Base-by-base conservation (phyloP, 2,113 vertebrate genomes). In the Glareola pratincola region DNA sequence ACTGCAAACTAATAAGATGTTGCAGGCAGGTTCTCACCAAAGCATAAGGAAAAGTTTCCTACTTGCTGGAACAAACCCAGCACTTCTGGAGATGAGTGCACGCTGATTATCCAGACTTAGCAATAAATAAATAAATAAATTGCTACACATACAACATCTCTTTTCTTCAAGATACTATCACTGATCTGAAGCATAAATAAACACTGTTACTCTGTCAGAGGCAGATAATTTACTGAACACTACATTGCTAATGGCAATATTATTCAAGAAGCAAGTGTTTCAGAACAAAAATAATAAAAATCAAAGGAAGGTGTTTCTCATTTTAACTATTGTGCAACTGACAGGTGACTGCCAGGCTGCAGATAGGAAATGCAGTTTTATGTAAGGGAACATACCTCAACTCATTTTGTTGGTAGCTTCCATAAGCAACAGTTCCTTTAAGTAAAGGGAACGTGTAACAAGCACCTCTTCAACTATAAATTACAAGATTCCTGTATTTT, bases 321-420 rank as follows among this genome's bases (percentile, higher is more conserved):
- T 92, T 68, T n/a, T 80, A 81, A 95, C n/a, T 76, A 6, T 76
- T 76, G 63, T 83, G 26, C 51, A 88, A 30, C 53, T 67, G 88
- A 71, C 79, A 93, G 63, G 67, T 83, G 59, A 93, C 56, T 90
- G 68, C 59, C 37, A 54, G 30, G 54, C 64, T 80, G 64, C 54
- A 93, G 90, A 85, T 22, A 87, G 59, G 86, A 97, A 97, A 94
- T 56, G 43, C 80, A 45, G 72, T 73, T 96, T 88, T 72, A 96
- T 95, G 85, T 89, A 27, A 41, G 86, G 69, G 92, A 95, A 95
- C 63, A 94, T 27, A 94, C 64, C 91, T 93, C 71, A 77, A 67
- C 74, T 80, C 85, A 79, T 26, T 87, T 82, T 84, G 79, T 34
- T 2, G 1, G 77, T 29, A 14, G 5, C 29, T 79, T 92, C 73